These are phyloP conservation scores for Peromyscus maniculatus DNA, from an alignment of 2,113 vertebrate genomes.

Conservation along the genomic window DNA sequence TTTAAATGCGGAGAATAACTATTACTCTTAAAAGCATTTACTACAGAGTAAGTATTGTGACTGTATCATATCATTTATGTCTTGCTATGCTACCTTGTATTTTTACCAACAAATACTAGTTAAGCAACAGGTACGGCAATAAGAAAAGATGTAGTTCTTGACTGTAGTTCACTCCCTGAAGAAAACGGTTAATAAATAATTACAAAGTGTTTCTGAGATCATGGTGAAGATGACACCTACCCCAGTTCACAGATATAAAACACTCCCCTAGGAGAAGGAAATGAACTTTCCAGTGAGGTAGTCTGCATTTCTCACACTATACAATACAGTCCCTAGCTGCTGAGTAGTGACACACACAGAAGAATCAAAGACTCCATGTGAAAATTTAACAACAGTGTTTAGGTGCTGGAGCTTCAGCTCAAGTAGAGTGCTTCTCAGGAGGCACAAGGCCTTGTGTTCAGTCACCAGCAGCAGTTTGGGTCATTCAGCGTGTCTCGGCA, in stretches of 20 bases:
- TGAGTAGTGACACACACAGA: background rate
- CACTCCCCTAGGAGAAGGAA: background rate
- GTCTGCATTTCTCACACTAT: background rate
- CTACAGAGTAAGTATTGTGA: background rate
- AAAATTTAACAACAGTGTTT: background rate
- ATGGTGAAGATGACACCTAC: background rate
- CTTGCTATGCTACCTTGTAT: background rate
- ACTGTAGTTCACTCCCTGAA: background rate
- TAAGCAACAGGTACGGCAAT: background rate
- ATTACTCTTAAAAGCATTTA: background rate
- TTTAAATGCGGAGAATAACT: background rate
- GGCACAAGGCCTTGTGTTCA: background rate
- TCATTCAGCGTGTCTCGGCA: background rate
- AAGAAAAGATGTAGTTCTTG: background rate
- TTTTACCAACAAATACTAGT: conserved; percentile 22
- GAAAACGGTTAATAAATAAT: background rate
- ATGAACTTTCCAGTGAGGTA: background rate
- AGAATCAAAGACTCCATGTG: background rate
- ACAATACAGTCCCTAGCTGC: background rate
- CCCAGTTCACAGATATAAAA: background rate
- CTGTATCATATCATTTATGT: background rate
- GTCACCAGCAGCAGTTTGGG: background rate
- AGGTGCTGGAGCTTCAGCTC: background rate
- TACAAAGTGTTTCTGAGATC: background rate
- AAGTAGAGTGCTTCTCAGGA: background rate